Percentiles rank a stretch among this genome's conserved stretches.
Conservation (phyloP, 2,888 invertebrate genomes). For the Tromatobia lineatoria region DNA sequence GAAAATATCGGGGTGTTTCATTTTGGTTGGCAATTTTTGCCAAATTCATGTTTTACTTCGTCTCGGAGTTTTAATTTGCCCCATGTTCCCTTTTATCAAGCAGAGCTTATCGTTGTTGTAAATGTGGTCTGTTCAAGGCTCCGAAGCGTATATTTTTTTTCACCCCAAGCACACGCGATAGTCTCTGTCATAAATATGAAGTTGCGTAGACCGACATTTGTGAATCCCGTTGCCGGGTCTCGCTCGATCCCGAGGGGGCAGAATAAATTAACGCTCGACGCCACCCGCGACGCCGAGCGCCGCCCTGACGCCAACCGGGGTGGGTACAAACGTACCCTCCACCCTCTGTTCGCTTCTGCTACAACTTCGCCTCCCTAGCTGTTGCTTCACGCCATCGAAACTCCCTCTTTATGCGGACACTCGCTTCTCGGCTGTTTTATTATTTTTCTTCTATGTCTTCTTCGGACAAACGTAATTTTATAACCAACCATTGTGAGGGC, state of each 20-base stretch:
- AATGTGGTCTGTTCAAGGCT: not conserved
- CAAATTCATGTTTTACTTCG: too few species aligned
- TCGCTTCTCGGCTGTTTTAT: conserved; percentile 34
- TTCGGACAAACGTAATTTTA: not conserved
- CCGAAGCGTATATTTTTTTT: conserved; percentile 2
- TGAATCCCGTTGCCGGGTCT: conserved; percentile 11
- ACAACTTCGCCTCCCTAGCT: not conserved
- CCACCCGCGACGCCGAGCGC: conserved; percentile 26
- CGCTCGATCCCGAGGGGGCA: conserved; percentile 21
- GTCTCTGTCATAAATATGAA: conserved; percentile 18
- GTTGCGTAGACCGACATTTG: conserved; percentile 15
- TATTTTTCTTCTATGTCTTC: conserved; percentile 12
- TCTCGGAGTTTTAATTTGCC: too few species aligned
- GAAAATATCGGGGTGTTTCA: too few species aligned
- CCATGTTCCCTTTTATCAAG: too few species aligned
- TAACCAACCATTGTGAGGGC: not conserved
- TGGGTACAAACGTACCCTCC: not conserved
- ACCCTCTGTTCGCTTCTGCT: not conserved
- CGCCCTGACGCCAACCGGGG: conserved; percentile 28
- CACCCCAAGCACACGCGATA: not conserved
- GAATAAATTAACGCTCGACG: conserved; percentile 55
- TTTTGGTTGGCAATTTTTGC: too few species aligned
- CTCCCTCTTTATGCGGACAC: conserved; percentile 16
- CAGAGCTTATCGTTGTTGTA: not conserved
- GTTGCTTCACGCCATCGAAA: not conserved